A percentile compares a stretch with the other conserved stretches of the same genome.
These are phyloP conservation scores for Osmerus mordax DNA, from an alignment of 2,113 vertebrate species.

Conservation along the genomic window DNA sequence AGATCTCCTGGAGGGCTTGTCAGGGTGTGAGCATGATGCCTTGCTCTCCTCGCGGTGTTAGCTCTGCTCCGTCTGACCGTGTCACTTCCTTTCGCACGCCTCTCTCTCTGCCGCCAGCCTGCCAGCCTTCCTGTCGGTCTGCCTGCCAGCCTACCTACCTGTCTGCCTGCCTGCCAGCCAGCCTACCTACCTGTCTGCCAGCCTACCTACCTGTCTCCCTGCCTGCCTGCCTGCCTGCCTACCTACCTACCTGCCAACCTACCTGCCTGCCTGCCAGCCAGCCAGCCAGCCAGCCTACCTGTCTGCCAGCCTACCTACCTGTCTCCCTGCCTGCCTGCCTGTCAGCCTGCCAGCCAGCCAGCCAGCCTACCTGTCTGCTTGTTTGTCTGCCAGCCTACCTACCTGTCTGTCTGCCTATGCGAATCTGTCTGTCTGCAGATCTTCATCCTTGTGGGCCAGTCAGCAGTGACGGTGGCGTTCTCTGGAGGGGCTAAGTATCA, in stretches of 20 bases:
- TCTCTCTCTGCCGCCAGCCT: too few species aligned
- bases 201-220: too few species aligned
- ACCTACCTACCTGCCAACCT: neutral
- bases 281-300: too few species aligned
- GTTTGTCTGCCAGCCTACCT: neutral
- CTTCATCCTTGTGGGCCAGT: too few species aligned
- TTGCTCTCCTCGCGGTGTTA: neutral
- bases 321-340: neutral
- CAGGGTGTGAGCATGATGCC: neutral
- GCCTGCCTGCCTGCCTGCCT: too few species aligned
- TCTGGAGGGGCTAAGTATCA: neutral
- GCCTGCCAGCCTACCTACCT: too few species aligned
- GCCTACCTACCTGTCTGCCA: too few species aligned
- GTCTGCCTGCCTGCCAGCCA: too few species aligned
- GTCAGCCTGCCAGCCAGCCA: neutral
- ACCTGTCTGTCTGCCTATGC: conserved; percentile 6
- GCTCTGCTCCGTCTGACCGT: neutral
- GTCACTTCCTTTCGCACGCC: neutral
- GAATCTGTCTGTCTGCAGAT: neutral
- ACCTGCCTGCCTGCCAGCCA: neutral
- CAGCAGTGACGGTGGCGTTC: too few species aligned
- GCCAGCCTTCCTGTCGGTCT: too few species aligned
- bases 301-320: too few species aligned
- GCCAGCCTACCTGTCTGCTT: neutral
- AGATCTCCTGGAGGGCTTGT: neutral